Base-by-base conservation (phyloP, 2,888 invertebrate genomes). In the Leptura quadrifasciata region DNA sequence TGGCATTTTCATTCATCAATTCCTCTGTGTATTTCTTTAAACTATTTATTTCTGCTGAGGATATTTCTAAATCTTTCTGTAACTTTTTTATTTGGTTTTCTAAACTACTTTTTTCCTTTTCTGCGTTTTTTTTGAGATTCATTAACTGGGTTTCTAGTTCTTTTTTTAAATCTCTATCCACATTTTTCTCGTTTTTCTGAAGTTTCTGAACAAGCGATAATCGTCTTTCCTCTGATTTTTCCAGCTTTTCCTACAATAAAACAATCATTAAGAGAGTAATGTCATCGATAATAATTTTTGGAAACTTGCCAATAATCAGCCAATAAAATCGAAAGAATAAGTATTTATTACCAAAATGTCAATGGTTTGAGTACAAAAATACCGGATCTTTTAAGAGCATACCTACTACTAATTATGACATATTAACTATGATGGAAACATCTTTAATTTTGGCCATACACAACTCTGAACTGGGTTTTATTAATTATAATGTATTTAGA, bases 91-190 rank as follows among this genome's bases (percentile, higher is more conserved):
- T 8, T 21, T 79, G 70, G 20, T 79, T 83, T 75, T 83, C 80
- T 9, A 81, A 75, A 65, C 79, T 76, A 8, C 54, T 75, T 72
- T 79, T 82, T 55, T 84, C 81, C 67, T 79, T 79, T 67, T 81
- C 80, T n/a, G 67, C 52, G 4, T 70, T 65, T 18, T 57, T 52
- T 39, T 78, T 78, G n/a, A 76, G 39, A 5, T 74, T 60, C 5
- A 60, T 5, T 18, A 70, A 39, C 52, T 69, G 68, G 35, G n/a
- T 58, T 12, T 81, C 75, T n/a, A 84, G 39, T 69, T 80, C 76
- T 15, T 64, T 71, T 57, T 74, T 78, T 15, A 82, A 47, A 12
- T 76, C 76, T n/a, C 75, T 75, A 64, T 81, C 79, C 21, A 72
- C 71, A 18, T 81, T 76, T 35, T 77, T 77, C 63, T 83, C 80